These are phyloP conservation scores for Drosophila mulleri DNA, from an alignment of 2,888 invertebrate species.

Conservation along the genomic window DNA sequence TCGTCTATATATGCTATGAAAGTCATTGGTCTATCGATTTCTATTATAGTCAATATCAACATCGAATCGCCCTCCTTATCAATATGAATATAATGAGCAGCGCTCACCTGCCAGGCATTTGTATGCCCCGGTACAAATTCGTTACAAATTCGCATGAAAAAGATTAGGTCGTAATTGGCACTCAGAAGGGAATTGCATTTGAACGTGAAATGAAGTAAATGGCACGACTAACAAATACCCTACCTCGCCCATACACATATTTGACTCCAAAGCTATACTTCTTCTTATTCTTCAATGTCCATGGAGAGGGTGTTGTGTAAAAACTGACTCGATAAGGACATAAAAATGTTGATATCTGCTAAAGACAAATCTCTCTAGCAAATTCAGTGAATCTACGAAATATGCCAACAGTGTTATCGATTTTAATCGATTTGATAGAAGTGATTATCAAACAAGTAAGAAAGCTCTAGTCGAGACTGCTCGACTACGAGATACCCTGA, in stretches of 20 bases:
- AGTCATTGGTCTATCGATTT: background rate
- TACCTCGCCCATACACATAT: too few species aligned
- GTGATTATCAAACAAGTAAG: too few species aligned
- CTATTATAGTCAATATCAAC: background rate
- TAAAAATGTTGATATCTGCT: too few species aligned
- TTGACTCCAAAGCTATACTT: too few species aligned
- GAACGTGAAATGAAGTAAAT: background rate
- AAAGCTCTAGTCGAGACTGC: too few species aligned
- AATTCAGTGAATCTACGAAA: too few species aligned
- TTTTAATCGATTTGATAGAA: background rate
- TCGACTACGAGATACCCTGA: too few species aligned
- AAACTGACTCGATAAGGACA: too few species aligned
- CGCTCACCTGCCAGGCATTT: constrained; percentile 1
- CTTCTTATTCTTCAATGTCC: too few species aligned
- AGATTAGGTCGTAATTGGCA: background rate
- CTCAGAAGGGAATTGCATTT: background rate
- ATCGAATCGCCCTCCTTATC: background rate
- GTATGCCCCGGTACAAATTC: constrained; percentile 1
- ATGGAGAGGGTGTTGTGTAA: too few species aligned
- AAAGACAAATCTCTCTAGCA: too few species aligned
- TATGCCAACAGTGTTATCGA: background rate
- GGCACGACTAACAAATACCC: background rate
- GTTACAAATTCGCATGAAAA: background rate
- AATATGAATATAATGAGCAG: background rate
- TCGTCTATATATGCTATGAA: background rate